phyloP scores from a whole-genome alignment of 2,797 vertebrate genomes.

The Pempheris klunzingeri region DNA sequence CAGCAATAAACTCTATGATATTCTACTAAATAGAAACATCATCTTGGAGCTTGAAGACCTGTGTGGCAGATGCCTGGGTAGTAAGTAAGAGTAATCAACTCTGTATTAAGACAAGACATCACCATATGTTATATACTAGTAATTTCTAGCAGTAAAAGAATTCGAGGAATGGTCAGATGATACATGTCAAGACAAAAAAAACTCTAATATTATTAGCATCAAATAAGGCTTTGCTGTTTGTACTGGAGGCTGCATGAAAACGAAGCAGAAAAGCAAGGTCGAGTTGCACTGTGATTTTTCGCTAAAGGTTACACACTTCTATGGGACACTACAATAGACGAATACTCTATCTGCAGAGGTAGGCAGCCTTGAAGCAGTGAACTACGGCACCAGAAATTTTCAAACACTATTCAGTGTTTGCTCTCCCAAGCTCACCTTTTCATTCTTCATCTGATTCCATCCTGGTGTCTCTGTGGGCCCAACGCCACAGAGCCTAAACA shows the following conservation, averaged over 20 bases:
- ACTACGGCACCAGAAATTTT: conserved; percentile 71
- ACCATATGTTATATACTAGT: background rate
- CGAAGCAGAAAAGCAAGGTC: conserved; percentile 68
- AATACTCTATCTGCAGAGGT: conserved; percentile 74
- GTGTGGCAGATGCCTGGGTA: background rate
- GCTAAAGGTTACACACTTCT: conserved; percentile 66
- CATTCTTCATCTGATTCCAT: conserved; percentile 66
- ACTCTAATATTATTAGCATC: conserved; percentile 26
- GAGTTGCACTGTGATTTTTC: conserved; percentile 54
- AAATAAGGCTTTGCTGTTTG: conserved; percentile 49
- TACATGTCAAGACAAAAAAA: conserved; percentile 23
- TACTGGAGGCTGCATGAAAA: conserved; percentile 56
- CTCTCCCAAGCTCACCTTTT: conserved; percentile 71
- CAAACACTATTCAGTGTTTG: conserved; percentile 76
- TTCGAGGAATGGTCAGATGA: conserved; percentile 4
- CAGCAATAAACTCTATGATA: too few species aligned
- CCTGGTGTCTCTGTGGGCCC: conserved; percentile 52
- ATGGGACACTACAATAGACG: conserved; percentile 66
- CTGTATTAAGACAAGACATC: background rate
- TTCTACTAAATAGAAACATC: conserved; percentile 7
- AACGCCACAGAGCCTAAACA: conserved; percentile 50
- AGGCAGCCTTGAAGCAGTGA: conserved; percentile 72
- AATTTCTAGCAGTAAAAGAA: background rate
- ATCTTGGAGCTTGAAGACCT: conserved; percentile 8
- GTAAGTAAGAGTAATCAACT: conserved; percentile 8